A percentile compares a stretch with the other conserved stretches of the same genome.
phyloP scores from a whole-genome alignment of 2,888 invertebrate genomes.

The Empis stercorea region DNA sequence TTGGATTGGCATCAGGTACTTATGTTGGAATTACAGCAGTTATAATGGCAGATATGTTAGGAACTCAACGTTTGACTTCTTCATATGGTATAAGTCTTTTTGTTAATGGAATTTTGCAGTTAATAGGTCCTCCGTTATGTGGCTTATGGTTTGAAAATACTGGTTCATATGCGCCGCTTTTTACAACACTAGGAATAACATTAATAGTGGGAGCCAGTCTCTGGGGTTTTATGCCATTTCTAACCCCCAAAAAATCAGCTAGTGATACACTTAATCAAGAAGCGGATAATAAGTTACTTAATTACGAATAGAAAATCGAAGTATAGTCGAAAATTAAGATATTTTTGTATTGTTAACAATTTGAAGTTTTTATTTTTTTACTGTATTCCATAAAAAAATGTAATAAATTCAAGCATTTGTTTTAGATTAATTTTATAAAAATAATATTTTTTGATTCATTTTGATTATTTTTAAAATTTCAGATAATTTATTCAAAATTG shows the following conservation, averaged over 20 bases:
- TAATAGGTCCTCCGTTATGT: constrained; percentile 74
- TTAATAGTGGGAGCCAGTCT: constrained; percentile 57
- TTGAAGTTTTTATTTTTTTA: no score
- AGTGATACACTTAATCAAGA: not conserved
- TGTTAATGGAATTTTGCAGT: constrained; percentile 67
- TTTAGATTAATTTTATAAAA: no score
- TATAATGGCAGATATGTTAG: constrained; percentile 78
- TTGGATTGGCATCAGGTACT: constrained; percentile 70
- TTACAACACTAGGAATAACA: constrained; percentile 59
- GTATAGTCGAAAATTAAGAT: not conserved
- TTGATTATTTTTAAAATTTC: no score
- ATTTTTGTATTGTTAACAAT: not conserved
- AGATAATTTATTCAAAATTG: no score
- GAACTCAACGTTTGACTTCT: constrained; percentile 69
- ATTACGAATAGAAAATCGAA: not conserved
- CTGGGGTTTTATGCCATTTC: constrained; percentile 64
- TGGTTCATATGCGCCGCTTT: constrained; percentile 55
- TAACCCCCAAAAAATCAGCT: constrained; percentile 34
- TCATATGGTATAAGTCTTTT: constrained; percentile 78
- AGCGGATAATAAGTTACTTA: not conserved
- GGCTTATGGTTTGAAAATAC: constrained; percentile 55
- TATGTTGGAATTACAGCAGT: constrained; percentile 79
- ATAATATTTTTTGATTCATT: no score
- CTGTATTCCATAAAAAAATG: no score
- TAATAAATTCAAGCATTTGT: no score